Evolutionary conservation across 2,113 vertebrate genomes (phyloP), one percentile per base, ranked within the genome.

Genomic region (Butorides virescens): DNA sequence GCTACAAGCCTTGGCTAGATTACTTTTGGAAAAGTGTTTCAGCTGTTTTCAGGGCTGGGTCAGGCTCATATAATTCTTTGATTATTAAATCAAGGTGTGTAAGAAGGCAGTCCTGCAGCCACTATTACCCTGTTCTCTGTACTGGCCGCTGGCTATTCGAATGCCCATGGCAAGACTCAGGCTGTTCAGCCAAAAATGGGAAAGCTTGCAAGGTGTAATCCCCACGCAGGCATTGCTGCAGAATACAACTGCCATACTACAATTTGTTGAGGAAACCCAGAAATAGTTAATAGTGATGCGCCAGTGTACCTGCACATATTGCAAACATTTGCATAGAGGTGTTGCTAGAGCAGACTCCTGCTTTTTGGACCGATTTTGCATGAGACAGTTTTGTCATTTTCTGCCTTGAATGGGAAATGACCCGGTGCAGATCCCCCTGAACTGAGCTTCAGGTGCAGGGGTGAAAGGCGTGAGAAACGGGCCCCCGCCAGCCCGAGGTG

Each of bases 261-360:
- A 10, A 6, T 18, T 26, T 26, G 13, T 30, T 59, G 46, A 36
- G 66, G 73, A 72, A 59, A 72, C 47, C 4, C 27, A 20, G 50
- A 77, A 82, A 56, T 44, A 37, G 20, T 62, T 50, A 42, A 15
- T 15, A 30, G 42, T 0, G 1, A 10, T 58, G 32, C 19, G 16
- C 27, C 27, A 37, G 47, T 42, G 56, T 56, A 34, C 19, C 5
- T 18, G 16, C 0, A 1, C 8, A 2, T 49, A 17, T 50, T 34
- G 49, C 14, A 22, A 39, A 77, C 15, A 2, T 47, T 44, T 59
- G 66, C 34, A 32, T 11, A 46, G 34, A 15, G 50, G 5, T 47
- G 50, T n/a, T 72, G 17, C 34, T 20, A 12, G 50, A 76, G 50
- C 26, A 55, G 61, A 18, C 15, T 61, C 25, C 15, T 61, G 66